Evolutionary conservation across 2,113 vertebrate genomes (phyloP).

Genomic region (Pterocles orientalis): DNA sequence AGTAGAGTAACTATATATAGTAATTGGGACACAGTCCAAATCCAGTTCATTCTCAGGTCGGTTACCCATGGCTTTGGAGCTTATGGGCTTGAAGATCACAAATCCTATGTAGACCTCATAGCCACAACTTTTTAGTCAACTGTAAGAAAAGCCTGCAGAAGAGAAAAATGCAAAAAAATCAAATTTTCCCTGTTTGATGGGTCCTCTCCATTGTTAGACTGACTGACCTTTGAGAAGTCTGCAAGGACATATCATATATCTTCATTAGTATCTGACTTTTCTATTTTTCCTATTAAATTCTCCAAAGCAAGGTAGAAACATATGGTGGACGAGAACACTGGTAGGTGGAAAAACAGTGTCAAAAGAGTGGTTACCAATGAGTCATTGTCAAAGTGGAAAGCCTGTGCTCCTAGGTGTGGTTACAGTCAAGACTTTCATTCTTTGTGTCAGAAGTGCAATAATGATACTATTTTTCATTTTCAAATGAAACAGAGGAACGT

Average conservation of each 20-base stretch:
- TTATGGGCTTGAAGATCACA: not conserved
- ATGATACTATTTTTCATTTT: not conserved
- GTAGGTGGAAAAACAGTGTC: not conserved
- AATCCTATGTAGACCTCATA: not conserved
- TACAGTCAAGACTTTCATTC: not conserved
- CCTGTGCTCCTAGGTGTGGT: not conserved
- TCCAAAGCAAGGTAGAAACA: not conserved
- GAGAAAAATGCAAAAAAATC: not conserved
- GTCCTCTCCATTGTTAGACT: not conserved
- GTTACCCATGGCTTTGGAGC: not conserved
- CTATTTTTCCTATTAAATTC: not conserved
- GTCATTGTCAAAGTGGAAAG: not conserved
- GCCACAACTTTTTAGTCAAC: not conserved
- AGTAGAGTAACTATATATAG: not conserved
- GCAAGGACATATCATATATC: not conserved
- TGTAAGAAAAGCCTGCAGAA: not conserved
- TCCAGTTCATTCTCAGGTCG: not conserved
- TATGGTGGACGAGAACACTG: not conserved
- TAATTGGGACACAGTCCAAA: not conserved
- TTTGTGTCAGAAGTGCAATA: not conserved
- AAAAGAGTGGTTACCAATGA: not conserved
- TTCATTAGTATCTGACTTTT: not conserved
- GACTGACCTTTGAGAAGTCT: not conserved
- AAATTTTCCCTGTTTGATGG: not conserved
- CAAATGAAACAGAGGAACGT: not conserved